Conservation (phyloP, 2,113 vertebrate species). For the Leptosomus discolor region DNA sequence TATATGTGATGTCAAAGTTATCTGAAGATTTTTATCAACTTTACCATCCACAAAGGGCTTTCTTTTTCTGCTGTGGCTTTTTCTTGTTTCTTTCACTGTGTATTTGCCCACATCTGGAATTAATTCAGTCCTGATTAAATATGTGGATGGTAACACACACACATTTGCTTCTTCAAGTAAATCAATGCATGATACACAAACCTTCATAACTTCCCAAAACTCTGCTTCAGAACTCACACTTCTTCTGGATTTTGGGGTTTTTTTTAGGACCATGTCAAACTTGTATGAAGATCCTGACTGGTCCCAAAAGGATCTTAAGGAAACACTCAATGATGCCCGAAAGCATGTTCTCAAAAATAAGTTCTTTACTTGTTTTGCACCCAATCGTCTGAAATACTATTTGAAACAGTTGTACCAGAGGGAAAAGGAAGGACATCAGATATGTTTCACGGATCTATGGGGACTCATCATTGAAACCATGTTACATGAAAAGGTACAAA, state of each 20-base stretch:
- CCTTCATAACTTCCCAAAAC: background rate
- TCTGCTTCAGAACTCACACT: background rate
- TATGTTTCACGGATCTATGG: constrained; percentile 81
- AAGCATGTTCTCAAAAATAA: constrained; percentile 74
- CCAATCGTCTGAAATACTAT: constrained; percentile 74
- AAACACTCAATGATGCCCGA: constrained; percentile 43
- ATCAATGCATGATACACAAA: background rate
- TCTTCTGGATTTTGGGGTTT: background rate
- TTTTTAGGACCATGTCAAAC: constrained; percentile 78
- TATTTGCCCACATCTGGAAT: background rate
- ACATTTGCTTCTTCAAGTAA: background rate
- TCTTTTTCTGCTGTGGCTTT: background rate
- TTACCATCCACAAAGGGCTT: background rate
- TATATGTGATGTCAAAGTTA: background rate
- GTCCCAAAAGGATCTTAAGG: constrained; percentile 79
- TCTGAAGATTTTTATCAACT: background rate
- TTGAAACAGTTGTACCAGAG: constrained; percentile 68
- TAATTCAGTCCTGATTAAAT: background rate
- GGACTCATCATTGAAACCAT: constrained; percentile 81
- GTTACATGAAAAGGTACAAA: constrained; percentile 76
- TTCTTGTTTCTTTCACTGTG: background rate
- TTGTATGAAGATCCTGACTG: constrained; percentile 82
- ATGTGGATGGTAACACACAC: background rate
- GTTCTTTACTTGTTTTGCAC: constrained; percentile 64
- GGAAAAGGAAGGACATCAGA: constrained; percentile 71